Evolutionary conservation across 2,797 vertebrate species (phyloP).

Genomic region (Astyanax mexicanus): DNA sequence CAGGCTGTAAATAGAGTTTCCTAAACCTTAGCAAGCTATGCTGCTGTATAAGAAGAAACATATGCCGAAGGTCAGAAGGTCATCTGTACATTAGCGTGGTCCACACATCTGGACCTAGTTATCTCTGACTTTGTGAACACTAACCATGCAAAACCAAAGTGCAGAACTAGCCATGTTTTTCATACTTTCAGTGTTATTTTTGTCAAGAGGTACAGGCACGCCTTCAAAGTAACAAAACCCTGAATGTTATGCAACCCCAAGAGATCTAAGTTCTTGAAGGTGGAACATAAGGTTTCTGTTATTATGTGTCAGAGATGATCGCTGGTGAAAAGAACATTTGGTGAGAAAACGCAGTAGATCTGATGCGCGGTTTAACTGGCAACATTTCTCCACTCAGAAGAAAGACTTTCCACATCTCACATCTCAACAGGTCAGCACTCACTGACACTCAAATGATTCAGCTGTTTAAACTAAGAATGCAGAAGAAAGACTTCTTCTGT

Average conservation of each 20-base stretch:
- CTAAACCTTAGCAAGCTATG: neutral
- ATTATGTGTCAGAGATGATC: neutral
- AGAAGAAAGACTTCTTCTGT: no score
- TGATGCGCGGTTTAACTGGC: neutral
- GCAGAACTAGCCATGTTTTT: neutral
- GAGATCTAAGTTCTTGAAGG: neutral
- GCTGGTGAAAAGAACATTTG: neutral
- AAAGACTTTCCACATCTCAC: neutral
- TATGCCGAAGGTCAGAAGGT: neutral
- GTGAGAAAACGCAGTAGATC: neutral
- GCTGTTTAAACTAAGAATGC: no score
- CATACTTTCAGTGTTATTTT: conserved; percentile 9
- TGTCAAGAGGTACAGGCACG: neutral
- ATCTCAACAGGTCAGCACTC: no score
- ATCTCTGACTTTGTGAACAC: neutral
- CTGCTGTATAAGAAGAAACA: conserved; percentile 8
- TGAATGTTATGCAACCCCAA: neutral
- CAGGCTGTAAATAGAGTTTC: neutral
- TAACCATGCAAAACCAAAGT: neutral
- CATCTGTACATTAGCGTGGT: neutral
- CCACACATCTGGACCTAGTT: neutral
- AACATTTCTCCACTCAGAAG: neutral
- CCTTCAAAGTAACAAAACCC: neutral
- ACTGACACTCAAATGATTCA: no score
- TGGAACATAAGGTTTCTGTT: conserved; percentile 15